Conservation (phyloP, 2,888 invertebrate genomes). For the Hypercompe scribonia region DNA sequence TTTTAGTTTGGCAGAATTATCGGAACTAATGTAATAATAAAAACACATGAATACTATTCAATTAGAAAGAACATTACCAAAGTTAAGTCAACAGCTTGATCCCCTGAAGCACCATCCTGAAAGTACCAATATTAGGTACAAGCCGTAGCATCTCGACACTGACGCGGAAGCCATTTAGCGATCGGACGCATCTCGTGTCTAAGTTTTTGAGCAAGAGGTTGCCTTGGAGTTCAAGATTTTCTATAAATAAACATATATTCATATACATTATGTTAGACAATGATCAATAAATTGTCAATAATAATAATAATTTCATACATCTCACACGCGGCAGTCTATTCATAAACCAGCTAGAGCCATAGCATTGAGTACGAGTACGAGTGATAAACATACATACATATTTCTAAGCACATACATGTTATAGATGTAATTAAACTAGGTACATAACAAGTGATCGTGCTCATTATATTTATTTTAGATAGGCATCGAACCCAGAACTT, state of each 20-base stretch:
- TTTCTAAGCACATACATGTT: too few relatives aligned
- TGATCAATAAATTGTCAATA: not conserved
- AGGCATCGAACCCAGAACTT: too few relatives aligned
- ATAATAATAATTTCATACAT: not conserved
- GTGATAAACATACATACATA: too few relatives aligned
- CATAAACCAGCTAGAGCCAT: too few relatives aligned
- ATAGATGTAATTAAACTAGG: too few relatives aligned
- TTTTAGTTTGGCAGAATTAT: too few relatives aligned
- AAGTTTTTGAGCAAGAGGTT: not conserved
- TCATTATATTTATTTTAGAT: too few relatives aligned
- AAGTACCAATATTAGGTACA: not conserved
- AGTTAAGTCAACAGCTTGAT: not conserved
- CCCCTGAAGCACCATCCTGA: not conserved
- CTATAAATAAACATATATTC: not conserved
- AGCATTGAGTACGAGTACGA: too few relatives aligned
- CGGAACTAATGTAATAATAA: too few relatives aligned
- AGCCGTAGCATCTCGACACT: not conserved
- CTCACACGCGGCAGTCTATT: too few relatives aligned
- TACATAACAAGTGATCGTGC: too few relatives aligned
- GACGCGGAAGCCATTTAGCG: not conserved
- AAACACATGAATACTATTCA: too few relatives aligned
- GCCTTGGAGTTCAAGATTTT: not conserved
- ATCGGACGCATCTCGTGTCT: slow-evolving; percentile 3
- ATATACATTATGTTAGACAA: not conserved
- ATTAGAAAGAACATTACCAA: not conserved